phyloP scores from a whole-genome alignment of 2,888 invertebrate species.

The Sminthurides aquaticus region DNA sequence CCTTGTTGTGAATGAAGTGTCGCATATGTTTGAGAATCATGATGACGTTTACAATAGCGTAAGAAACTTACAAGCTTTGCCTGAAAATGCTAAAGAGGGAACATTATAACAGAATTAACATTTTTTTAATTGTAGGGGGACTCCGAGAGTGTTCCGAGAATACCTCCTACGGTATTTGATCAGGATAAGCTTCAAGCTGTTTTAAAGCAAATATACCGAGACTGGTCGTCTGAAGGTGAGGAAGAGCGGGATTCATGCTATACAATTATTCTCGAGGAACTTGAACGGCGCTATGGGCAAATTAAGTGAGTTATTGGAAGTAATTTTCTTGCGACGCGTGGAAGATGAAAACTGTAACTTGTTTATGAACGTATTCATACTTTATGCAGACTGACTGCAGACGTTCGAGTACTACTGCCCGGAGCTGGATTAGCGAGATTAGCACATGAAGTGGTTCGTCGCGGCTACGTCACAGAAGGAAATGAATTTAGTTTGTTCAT shows the following conservation, averaged over 20 bases:
- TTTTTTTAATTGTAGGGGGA: slow-evolving; percentile 1
- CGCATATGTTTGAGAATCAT: slow-evolving; percentile 71
- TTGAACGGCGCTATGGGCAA: slow-evolving; percentile 63
- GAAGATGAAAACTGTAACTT: not conserved
- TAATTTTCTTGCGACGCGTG: not conserved
- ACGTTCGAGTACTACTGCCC: slow-evolving; percentile 77
- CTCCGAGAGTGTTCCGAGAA: not conserved
- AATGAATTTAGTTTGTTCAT: slow-evolving; percentile 98
- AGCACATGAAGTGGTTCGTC: slow-evolving; percentile 83
- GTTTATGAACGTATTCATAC: too few relatives aligned
- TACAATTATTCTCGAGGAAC: slow-evolving; percentile 77
- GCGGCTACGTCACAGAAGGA: slow-evolving; percentile 88
- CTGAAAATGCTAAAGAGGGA: slow-evolving; percentile 23
- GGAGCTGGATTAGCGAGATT: slow-evolving; percentile 93
- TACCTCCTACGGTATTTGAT: slow-evolving; percentile 47
- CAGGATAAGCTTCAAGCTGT: slow-evolving; percentile 84
- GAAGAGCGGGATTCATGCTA: slow-evolving; percentile 80
- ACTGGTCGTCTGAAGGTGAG: slow-evolving; percentile 84
- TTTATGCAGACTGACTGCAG: slow-evolving; percentile 38
- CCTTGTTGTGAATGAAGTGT: slow-evolving; percentile 68
- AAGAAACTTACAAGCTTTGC: too few relatives aligned
- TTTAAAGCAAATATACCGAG: slow-evolving; percentile 90
- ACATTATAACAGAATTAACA: too few relatives aligned
- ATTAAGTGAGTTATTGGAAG: slow-evolving; percentile 32
- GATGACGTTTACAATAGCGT: slow-evolving; percentile 38